These are phyloP conservation scores for Brachionus rubens DNA, from an alignment of 1,140 invertebrate genomes.

Conservation along the genomic window DNA sequence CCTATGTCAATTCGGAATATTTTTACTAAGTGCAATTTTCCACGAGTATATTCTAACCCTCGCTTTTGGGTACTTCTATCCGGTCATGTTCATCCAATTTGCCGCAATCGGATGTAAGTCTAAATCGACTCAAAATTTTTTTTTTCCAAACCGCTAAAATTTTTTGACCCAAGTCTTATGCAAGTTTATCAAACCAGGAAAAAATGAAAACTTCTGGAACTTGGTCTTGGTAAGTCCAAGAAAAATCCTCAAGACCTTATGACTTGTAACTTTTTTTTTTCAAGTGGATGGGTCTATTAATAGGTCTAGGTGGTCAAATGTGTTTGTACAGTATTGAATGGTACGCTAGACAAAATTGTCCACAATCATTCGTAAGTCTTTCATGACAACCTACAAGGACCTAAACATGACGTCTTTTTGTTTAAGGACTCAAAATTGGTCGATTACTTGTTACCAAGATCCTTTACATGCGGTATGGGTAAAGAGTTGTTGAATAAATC, in stretches of 20 bases:
- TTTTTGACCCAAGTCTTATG: not conserved
- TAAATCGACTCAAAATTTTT: not conserved
- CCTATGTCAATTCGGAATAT: conserved; percentile 63
- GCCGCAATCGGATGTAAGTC: conserved; percentile 59
- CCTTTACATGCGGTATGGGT: conserved; percentile 55
- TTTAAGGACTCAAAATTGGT: conserved; percentile 43
- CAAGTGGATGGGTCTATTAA: conserved; percentile 73
- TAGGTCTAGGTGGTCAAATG: conserved; percentile 73
- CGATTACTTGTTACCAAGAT: conserved; percentile 57
- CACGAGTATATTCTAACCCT: conserved; percentile 80
- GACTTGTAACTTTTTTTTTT: conserved; percentile 66
- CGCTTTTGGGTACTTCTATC: conserved; percentile 78
- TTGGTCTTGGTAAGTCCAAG: conserved; percentile 19
- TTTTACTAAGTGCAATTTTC: conserved; percentile 68
- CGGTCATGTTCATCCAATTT: conserved; percentile 70
- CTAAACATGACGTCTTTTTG: not conserved
- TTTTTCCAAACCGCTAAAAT: not conserved
- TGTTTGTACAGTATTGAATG: conserved; percentile 79
- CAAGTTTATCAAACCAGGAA: conserved; percentile 25
- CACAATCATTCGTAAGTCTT: conserved; percentile 35
- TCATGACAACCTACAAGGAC: not conserved
- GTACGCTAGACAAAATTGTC: conserved; percentile 48
- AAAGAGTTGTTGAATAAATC: not conserved
- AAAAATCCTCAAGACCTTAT: not conserved
- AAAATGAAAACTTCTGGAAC: conserved; percentile 35